A percentile compares a stretch with the other conserved stretches of the same genome.
Conservation (phyloP, 2,113 vertebrate genomes). For the Eidolon helvum region DNA sequence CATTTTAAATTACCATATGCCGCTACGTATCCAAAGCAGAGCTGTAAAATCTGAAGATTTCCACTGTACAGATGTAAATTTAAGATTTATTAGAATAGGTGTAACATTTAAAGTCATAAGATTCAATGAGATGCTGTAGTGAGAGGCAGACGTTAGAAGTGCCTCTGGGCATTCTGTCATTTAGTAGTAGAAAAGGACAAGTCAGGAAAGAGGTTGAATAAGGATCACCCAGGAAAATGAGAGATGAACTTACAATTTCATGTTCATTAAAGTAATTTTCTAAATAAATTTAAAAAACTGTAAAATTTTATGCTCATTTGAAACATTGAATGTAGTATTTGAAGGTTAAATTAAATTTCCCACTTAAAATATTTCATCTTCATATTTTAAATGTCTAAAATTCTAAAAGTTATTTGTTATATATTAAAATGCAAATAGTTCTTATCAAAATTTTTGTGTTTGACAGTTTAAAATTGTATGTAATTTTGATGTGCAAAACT, state of each 20-base stretch:
- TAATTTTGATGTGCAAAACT: neutral
- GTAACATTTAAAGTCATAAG: neutral
- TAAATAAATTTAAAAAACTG: neutral
- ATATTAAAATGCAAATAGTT: neutral
- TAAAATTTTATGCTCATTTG: neutral
- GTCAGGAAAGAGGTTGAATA: neutral
- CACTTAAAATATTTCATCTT: neutral
- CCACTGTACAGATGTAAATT: neutral
- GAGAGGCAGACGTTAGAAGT: neutral
- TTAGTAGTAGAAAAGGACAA: neutral
- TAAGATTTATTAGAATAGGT: neutral
- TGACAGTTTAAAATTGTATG: neutral
- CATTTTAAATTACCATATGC: neutral
- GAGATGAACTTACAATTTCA: neutral
- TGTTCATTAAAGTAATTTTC: neutral
- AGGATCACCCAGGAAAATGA: neutral
- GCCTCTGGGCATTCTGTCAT: neutral
- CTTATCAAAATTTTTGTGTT: conserved; percentile 34
- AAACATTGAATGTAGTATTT: neutral
- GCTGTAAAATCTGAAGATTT: neutral
- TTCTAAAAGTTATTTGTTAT: neutral
- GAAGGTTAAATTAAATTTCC: neutral
- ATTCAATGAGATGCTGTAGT: neutral
- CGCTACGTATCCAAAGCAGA: neutral
- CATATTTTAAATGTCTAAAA: neutral